Evolutionary conservation across 2,888 invertebrate species (phyloP).

Genomic region (Napeogenes sylphis): DNA sequence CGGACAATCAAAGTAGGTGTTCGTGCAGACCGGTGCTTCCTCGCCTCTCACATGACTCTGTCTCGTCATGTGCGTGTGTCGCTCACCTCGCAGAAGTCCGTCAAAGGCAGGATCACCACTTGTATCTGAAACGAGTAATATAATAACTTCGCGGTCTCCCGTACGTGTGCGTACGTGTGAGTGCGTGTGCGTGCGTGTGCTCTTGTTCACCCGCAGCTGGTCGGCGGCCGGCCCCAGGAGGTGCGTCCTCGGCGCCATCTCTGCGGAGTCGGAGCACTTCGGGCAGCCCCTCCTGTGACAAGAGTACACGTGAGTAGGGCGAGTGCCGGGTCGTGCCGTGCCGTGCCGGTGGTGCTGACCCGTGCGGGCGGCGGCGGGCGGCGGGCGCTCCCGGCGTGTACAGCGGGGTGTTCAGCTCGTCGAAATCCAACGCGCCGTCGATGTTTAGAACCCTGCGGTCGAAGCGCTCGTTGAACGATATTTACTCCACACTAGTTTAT

Average conservation of each 20-base stretch:
- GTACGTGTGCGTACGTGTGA: too few species aligned
- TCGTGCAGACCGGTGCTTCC: too few species aligned
- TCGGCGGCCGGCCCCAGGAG: slow-evolving; percentile 83
- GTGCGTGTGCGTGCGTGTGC: too few species aligned
- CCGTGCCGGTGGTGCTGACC: slow-evolving; percentile 1
- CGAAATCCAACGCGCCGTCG: slow-evolving; percentile 87
- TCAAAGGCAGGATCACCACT: slow-evolving; percentile 86
- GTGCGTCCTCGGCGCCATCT: slow-evolving; percentile 63
- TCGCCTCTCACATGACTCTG: too few species aligned
- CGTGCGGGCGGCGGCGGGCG: slow-evolving; percentile 14
- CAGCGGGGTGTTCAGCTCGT: slow-evolving; percentile 82
- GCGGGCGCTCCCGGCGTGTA: slow-evolving; percentile 50
- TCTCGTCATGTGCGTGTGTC: slow-evolving; percentile 2
- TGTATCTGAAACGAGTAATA: slow-evolving; percentile 71
- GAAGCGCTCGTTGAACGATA: neutral
- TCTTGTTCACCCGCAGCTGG: slow-evolving; percentile 76
- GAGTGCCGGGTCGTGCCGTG: neutral
- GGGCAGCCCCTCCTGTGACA: slow-evolving; percentile 48
- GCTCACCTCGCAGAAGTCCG: slow-evolving; percentile 64
- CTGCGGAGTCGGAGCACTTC: slow-evolving; percentile 54
- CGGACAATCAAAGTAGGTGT: too few species aligned
- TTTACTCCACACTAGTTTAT: neutral
- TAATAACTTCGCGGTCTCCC: too few species aligned
- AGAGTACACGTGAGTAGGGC: neutral
- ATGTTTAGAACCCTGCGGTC: slow-evolving; percentile 79